Conservation (phyloP, 2,797 vertebrate species). For the Acanthurus lineatus region DNA sequence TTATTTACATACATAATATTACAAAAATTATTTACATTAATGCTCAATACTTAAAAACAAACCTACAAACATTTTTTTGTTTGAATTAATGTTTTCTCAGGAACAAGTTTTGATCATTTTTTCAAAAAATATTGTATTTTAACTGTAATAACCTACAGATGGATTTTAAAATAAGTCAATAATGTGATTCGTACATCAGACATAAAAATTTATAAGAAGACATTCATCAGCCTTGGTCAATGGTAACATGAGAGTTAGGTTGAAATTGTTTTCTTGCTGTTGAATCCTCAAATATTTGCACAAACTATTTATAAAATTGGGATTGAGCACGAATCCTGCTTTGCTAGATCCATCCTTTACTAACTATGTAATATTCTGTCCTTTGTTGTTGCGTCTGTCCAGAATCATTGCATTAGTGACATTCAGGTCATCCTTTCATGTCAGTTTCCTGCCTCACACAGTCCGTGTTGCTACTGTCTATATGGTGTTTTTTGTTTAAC, state of each 20-base stretch:
- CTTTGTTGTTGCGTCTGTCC: conserved; percentile 6
- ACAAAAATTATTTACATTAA: too few relatives aligned
- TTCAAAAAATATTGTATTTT: neutral
- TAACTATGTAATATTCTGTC: neutral
- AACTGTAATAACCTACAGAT: neutral
- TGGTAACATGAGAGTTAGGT: neutral
- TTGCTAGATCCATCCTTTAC: conserved; percentile 2
- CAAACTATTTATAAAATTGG: neutral
- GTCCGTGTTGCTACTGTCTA: conserved; percentile 13
- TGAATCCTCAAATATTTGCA: neutral
- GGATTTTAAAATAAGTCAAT: neutral
- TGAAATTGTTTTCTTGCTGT: neutral
- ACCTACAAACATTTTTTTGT: neutral
- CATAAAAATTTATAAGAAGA: neutral
- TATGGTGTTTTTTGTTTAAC: conserved; percentile 16
- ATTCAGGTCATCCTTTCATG: neutral
- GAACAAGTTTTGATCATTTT: neutral
- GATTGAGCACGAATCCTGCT: neutral
- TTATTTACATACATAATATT: too few relatives aligned
- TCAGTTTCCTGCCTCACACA: conserved; percentile 11
- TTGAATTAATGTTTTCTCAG: neutral
- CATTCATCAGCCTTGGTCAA: neutral
- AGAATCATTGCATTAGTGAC: conserved; percentile 12
- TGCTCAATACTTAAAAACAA: too few relatives aligned
- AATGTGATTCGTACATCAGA: neutral